Base-by-base conservation (phyloP, 2,888 invertebrate species). In the Agrochola lota region DNA sequence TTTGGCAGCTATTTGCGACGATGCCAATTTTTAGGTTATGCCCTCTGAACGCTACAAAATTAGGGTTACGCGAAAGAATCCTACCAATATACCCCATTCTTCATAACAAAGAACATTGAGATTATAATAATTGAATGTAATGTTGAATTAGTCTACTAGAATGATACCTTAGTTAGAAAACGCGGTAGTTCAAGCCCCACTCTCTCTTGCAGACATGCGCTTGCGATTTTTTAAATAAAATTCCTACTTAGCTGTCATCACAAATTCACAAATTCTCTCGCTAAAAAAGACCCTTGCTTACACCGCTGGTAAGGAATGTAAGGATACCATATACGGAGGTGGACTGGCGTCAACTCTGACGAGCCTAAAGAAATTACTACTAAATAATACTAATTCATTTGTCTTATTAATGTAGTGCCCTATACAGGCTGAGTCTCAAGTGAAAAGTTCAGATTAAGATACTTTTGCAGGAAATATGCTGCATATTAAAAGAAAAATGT, bases 341-440 rank as follows among this genome's bases (percentile, higher is more conserved):
- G 12, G 67, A 12, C 49, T 49, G 20, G 4, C 30, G 8, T 30
- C 23, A 49, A 49, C 4, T 30, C 5, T 23, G 12, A 23, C 23
- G 30, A 2, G 11, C 5, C 8, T 23, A 43, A 17, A 4, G 17
- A 46, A 66, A 46, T 67, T 4, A 67, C 11, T 46, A n/a, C 9
- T 43, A 23, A 40, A 11, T 57, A 3, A 74, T 20, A 55, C 11
- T 20, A 0, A 62, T 26, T 6, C 0, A 26, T 79, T 77, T 79
- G 70, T 69, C 63, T 81, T 80, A 85, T 87, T 87, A 80, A 88
- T 85, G 77, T 74, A 79, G 73, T 71, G 75, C 81, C 78, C 86
- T 88, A 80, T 77, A 87, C 80, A 79, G 76, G 80, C 77, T 73
- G 62, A 81, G 78, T 83, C 85, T 85, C 85, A 88, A 91, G 89